Conservation (phyloP, 2,888 invertebrate genomes). For the Hipparchia sbordonii region DNA sequence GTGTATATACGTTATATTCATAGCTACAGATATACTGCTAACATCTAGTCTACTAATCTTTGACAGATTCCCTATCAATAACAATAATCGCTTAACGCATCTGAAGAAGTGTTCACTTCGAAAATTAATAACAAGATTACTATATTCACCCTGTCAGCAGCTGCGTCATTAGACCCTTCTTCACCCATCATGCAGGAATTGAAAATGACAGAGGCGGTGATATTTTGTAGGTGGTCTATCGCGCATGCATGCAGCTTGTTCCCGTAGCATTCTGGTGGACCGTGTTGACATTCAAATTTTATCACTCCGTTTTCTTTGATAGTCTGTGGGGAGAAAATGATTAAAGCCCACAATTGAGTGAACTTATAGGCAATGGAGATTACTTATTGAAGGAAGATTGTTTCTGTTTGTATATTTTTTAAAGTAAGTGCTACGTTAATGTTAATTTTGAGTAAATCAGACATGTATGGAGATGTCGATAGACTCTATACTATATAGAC, state of each 20-base stretch:
- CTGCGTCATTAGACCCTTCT: conserved; percentile 40
- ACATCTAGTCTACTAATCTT: no score
- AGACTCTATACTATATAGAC: no score
- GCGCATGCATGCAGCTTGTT: conserved; percentile 92
- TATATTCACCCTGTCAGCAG: conserved; percentile 40
- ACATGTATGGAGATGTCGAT: no score
- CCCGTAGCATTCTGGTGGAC: conserved; percentile 87
- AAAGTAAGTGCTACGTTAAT: no score
- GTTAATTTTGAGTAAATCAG: no score
- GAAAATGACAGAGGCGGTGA: conserved; percentile 82
- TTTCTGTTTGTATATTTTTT: no score
- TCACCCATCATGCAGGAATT: conserved; percentile 86
- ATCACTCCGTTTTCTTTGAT: conserved; percentile 41
- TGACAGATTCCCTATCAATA: no score
- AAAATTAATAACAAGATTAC: background rate
- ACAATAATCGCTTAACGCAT: no score
- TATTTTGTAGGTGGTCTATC: conserved; percentile 83
- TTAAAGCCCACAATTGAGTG: background rate
- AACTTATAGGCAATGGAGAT: background rate
- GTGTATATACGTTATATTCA: no score
- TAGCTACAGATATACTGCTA: no score
- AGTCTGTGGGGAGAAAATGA: conserved; percentile 45
- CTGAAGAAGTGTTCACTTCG: no score
- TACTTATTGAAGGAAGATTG: no score
- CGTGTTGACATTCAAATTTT: conserved; percentile 89